Base-by-base conservation (phyloP, 2,888 invertebrate genomes). In the Cephus pygmeus region DNA sequence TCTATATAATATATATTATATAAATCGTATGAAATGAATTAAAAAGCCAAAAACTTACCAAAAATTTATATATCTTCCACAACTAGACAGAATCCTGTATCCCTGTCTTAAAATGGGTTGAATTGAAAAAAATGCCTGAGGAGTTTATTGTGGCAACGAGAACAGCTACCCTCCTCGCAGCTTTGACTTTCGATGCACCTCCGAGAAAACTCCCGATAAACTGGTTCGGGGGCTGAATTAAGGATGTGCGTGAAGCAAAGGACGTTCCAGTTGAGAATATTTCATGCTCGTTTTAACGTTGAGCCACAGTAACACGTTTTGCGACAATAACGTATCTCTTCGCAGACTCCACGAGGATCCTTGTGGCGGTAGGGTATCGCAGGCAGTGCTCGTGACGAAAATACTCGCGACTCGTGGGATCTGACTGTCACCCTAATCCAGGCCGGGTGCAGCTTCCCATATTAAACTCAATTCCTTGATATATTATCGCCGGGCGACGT, bases 401-500 rank as follows among this genome's bases (percentile, higher is more conserved):
- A 56, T 56, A 56, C 56, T 56, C 56, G 56, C 56, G 56, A 11
- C 71, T 71, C 71, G 71, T 33, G 34, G 33, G 71, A 31, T 71
- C 33, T 33, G 30, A 12, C 74, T 81, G 83, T 80, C 87, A 87
- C 87, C 87, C 87, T 87, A 86, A 86, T 87, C 87, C 87, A 85
- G 86, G 87, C 87, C 87, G 87, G 86, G 86, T 87, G 85, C 82
- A 79, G 78, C 77, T 80, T 78, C 81, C 81, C 79, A 71, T 71
- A 34, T 31, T 34, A 34, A 71, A 56, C 56, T 56, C 23, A 56
- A 56, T 56, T 56, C 56, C 56, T 56, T 56, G 56, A 56, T 56
- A 56, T 56, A 56, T 56, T 56, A 56, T 56, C 56, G 23, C 56
- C 56, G 56, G 56, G 56, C 74, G 74, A 74, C 74, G 34, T 36